phyloP scores from a whole-genome alignment of 2,888 invertebrate species.

The Enoplolaimus lenunculus region DNA sequence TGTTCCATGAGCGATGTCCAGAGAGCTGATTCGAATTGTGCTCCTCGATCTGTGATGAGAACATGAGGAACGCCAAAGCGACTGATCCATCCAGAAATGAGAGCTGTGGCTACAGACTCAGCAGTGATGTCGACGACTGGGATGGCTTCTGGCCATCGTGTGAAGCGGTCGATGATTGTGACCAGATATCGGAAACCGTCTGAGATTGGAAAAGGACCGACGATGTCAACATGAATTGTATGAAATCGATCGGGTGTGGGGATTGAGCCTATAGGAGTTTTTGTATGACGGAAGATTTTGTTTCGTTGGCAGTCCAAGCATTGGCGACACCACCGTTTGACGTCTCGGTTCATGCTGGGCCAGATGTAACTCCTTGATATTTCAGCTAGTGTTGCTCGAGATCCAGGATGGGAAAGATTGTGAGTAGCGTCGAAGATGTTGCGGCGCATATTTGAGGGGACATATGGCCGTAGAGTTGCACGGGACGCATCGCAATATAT shows the following conservation, averaged over 20 bases:
- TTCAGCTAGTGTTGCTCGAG: background rate
- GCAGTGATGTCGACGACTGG: constrained; percentile 8
- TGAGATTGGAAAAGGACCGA: constrained; percentile 11
- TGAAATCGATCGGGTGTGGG: constrained; percentile 1
- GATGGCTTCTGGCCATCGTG: constrained; percentile 9
- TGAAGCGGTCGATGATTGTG: constrained; percentile 10
- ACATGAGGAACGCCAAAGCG: constrained; percentile 5
- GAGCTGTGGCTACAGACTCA: constrained; percentile 8
- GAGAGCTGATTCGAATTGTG: constrained; percentile 13
- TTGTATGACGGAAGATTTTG: constrained; percentile 6
- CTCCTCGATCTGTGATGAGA: constrained; percentile 5
- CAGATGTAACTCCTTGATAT: constrained; percentile 6
- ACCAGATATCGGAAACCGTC: constrained; percentile 2
- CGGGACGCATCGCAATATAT: background rate
- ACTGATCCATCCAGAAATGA: constrained; percentile 1
- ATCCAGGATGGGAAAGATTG: background rate
- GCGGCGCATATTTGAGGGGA: constrained; percentile 2
- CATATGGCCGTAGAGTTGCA: background rate
- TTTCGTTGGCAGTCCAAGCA: constrained; percentile 4
- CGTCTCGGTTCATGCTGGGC: constrained; percentile 4
- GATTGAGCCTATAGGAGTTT: constrained; percentile 9
- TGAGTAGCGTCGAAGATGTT: background rate
- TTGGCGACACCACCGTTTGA: constrained; percentile 10
- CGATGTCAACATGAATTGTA: constrained; percentile 7
- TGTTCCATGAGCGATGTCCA: background rate